These are phyloP conservation scores for Eclectus roratus DNA, from an alignment of 2,113 vertebrate genomes.

Conservation along the genomic window DNA sequence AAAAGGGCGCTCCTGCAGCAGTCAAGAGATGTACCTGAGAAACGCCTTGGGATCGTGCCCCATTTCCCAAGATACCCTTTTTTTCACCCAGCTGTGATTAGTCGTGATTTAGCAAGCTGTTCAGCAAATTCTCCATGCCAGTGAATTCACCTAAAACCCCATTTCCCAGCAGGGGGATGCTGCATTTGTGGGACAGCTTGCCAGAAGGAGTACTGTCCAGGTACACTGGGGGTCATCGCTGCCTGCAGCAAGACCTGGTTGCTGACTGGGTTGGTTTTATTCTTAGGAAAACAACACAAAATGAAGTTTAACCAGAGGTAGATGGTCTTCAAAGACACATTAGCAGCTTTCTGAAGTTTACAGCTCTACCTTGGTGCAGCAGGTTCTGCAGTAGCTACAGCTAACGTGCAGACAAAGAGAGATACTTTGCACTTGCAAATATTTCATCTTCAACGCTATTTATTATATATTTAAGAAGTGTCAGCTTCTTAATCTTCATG, in stretches of 20 bases:
- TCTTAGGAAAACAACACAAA: not conserved
- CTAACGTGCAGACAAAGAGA: accelerated
- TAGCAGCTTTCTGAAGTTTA: not conserved
- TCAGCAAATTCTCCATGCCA: not conserved
- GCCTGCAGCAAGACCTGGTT: not conserved
- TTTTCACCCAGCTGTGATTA: not conserved
- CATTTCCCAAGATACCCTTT: not conserved
- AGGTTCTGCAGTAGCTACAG: not conserved
- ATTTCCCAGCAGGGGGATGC: not conserved
- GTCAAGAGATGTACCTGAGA: accelerated
- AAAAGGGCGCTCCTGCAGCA: not conserved
- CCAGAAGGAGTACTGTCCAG: accelerated
- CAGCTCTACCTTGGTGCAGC: not conserved
- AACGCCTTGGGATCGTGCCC: not conserved
- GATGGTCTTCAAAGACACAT: not conserved
- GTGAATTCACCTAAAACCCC: not conserved
- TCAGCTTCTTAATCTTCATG: not conserved
- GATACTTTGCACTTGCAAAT: not conserved
- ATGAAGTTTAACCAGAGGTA: not conserved
- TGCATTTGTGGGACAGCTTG: not conserved
- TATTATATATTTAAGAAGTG: not conserved
- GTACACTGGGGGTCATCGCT: accelerated
- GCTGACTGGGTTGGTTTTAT: not conserved
- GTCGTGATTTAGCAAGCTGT: not conserved
- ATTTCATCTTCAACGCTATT: not conserved